Evolutionary conservation across 23 tunicate species (phyloP), one percentile per base, ranked within the genome.

Genomic region (Pegea sp.): DNA sequence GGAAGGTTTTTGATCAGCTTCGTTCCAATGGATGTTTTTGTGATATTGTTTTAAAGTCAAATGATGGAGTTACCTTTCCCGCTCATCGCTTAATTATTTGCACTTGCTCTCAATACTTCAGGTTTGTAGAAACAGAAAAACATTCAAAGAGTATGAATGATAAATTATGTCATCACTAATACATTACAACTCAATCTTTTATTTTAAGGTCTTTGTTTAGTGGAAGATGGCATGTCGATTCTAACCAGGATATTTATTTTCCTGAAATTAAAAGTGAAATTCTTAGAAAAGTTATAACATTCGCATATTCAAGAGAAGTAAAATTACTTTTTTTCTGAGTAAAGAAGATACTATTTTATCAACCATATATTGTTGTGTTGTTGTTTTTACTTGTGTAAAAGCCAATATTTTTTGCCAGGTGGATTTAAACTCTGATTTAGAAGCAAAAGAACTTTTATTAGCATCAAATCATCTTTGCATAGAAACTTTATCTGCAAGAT

Each of bases 41-140:
- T 49, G 93, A 81, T 29, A 80, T 81, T 11, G 62, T 62, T 49
- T 50, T 81, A 18, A 63, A 57, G 5, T 42, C 80, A 2, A 48
- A 54, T 31, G 93, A 71, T 49, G 74, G 74, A 3, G 29, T 50
- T 22, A 1, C 44, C 5, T 81, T 54, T 31, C 69, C 80, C 1
- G 93, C 93, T 20, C 93, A 81, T 46, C 26, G 93, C 22, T 49
- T 81, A 16, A 59, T 81, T 23, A 57, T 81, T 3, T 81, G 93
- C 28, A 67, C 80, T 1, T 81, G 93, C 54, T 56, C 70, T 16
- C 72, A 76, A 5, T 81, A 81, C 44, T 81, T 81, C 59, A 61
- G 63, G 93, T 81, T 49, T 46, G 58, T 11, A 13, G 16, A 26
- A 19, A 38, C 22, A 22, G 16, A 1, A 52, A 19, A n/a, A n/a